These are phyloP conservation scores for Habroteleia sp. DNA, from an alignment of 2,888 invertebrate species.

Conservation along the genomic window DNA sequence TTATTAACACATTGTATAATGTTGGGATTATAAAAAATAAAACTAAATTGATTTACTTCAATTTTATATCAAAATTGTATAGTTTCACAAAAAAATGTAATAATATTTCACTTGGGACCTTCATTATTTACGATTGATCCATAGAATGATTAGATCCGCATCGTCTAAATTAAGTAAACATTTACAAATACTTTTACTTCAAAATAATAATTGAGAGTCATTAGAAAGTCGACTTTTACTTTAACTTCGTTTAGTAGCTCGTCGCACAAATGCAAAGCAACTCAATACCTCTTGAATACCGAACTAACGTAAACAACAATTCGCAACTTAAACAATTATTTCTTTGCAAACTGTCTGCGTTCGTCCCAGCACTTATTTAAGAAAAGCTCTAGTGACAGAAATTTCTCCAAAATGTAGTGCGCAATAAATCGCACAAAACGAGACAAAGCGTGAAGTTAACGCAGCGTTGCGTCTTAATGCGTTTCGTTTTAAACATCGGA, in stretches of 20 bases:
- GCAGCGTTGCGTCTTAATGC: constrained; percentile 3
- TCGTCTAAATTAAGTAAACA: too few species aligned
- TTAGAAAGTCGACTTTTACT: constrained; percentile 1
- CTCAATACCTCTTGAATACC: not conserved
- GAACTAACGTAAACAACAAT: constrained; percentile 27
- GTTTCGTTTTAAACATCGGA: constrained; percentile 18
- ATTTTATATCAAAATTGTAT: too few species aligned
- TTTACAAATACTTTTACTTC: too few species aligned
- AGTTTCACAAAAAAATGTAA: too few species aligned
- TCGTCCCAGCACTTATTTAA: not conserved
- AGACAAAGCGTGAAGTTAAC: constrained; percentile 11
- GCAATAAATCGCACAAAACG: constrained; percentile 17
- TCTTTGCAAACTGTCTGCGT: constrained; percentile 7
- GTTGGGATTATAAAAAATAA: too few species aligned
- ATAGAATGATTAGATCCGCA: too few species aligned
- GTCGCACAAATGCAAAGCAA: constrained; percentile 5
- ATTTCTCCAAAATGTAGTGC: constrained; percentile 2
- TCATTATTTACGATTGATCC: too few species aligned
- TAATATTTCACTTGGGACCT: too few species aligned
- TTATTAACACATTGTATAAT: too few species aligned
- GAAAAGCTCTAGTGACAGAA: not conserved
- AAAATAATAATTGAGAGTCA: not conserved
- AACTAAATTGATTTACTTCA: too few species aligned
- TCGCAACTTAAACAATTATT: constrained; percentile 35
- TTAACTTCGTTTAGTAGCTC: constrained; percentile 8